phyloP scores from a whole-genome alignment of 53 echinoderm and acorn worm genomes.

The Astropecten irregularis region DNA sequence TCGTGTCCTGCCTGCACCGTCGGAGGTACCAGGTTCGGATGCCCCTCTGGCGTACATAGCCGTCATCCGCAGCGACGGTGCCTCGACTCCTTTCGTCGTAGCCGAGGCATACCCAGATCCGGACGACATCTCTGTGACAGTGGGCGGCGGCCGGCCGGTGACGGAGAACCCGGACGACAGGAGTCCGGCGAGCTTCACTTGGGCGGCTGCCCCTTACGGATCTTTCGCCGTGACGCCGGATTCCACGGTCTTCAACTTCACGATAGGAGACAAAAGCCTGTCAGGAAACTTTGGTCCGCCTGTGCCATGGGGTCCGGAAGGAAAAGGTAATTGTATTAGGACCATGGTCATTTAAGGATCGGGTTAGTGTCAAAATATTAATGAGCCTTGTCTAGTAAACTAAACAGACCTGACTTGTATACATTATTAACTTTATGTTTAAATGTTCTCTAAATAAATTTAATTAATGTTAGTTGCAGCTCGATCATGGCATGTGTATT shows the following conservation, averaged over 20 bases:
- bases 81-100: conserved; percentile 29
- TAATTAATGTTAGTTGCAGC: too few species aligned
- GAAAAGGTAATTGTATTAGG: conserved; percentile 63
- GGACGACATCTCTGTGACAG: conserved; percentile 58
- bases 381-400: not conserved
- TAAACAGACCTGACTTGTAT: too few species aligned
- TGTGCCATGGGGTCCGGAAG: conserved; percentile 62
- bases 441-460: too few species aligned
- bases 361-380: not conserved
- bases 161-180: conserved; percentile 36
- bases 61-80: conserved; percentile 60
- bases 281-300: conserved; percentile 66
- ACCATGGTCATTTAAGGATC: too few species aligned
- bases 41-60: conserved; percentile 60
- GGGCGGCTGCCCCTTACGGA: conserved; percentile 65
- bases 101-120: conserved; percentile 61
- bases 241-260: conserved; percentile 72
- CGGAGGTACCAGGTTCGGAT: not conserved
- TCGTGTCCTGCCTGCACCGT: conserved; percentile 33
- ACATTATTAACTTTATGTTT: too few species aligned
- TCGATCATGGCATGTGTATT: too few species aligned
- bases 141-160: conserved; percentile 47
- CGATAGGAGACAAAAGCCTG: conserved; percentile 56
- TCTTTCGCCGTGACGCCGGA: conserved; percentile 77
- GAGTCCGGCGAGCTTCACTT: conserved; percentile 67